phyloP scores from a whole-genome alignment of 2,888 invertebrate genomes.

The Macroteleia sp. region DNA sequence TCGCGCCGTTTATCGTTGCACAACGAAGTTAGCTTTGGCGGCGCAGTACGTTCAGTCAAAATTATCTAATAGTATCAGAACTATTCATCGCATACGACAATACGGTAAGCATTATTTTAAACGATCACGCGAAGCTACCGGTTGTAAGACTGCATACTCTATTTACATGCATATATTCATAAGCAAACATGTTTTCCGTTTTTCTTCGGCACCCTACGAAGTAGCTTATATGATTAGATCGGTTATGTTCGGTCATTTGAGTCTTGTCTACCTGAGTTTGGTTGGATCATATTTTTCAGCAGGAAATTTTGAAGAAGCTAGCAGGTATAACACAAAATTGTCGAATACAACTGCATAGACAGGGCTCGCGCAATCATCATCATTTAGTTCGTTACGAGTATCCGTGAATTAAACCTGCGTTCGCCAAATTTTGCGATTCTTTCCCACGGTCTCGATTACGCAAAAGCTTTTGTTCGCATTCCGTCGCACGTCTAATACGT shows the following conservation, averaged over 20 bases:
- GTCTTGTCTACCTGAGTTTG: conserved; percentile 16
- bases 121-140: conserved; percentile 9
- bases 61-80: not conserved
- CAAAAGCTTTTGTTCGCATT: conserved; percentile 53
- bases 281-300: conserved; percentile 19
- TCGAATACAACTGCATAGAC: not conserved
- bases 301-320: conserved; percentile 26
- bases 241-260: conserved; percentile 11
- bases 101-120: not conserved
- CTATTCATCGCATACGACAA: not conserved
- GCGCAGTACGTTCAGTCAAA: conserved; percentile 9
- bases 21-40: conserved; percentile 1
- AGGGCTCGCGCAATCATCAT: not conserved
- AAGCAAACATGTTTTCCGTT: conserved; percentile 4
- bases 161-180: conserved; percentile 25
- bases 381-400: not conserved
- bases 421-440: conserved; percentile 41
- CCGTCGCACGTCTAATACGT: conserved; percentile 35
- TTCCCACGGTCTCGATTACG: conserved; percentile 59
- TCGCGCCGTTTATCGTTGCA: conserved; percentile 1
- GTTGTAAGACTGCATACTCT: conserved; percentile 13
- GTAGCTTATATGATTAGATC: conserved; percentile 3
- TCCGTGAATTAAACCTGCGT: not conserved
- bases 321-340: conserved; percentile 6
- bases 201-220: not conserved